Evolutionary conservation across 2,888 invertebrate species (phyloP), one percentile per base, ranked within the genome.

Genomic region (Tinea semifulvella): DNA sequence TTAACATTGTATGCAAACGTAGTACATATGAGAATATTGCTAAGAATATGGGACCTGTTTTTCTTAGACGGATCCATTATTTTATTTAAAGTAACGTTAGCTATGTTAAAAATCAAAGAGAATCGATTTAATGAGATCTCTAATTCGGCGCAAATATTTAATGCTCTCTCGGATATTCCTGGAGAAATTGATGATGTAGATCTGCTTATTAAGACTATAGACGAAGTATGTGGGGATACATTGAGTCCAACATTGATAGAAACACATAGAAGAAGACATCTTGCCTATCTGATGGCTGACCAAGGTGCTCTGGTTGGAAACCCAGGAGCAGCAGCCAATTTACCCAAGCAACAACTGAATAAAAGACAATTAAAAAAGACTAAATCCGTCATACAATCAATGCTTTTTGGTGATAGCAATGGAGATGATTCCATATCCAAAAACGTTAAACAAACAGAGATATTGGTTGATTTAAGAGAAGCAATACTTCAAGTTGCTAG

Each of bases 121-220:
- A 79, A 79, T 47, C 90, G 93, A 60, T 84, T 98, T 46, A 89
- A 89, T 54, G 86, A 88, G 52, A 83, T 96, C 53, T 95, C 96
- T 58, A 97, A 97, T 73, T 97, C 98, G 1, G 98, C 98, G 8
- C 96, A 97, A 79, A 96, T 99, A 60, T 99, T 99, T 69, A 98
- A 98, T 73, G 93, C 95, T 2, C 82, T 99, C 2, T 97, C 97
- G 13, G 96, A 97, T 66, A 93, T 98, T 61, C 98, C 98, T 28
- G 94, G 95, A 11, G 91, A 91, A 70, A 90, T 97, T 48, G 92
- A 95, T 60, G 95, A 96, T 79, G 93, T 96, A 42, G 93, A 94
- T 57, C 85, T 90, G 50, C 82, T 97, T 20, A 88, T 96, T 53
- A 87, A 91, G 67, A 91, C 90, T 55, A 75, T 75, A 52, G 74